phyloP scores from a whole-genome alignment of 2,888 invertebrate species.

The Hoplodrina blanda region DNA sequence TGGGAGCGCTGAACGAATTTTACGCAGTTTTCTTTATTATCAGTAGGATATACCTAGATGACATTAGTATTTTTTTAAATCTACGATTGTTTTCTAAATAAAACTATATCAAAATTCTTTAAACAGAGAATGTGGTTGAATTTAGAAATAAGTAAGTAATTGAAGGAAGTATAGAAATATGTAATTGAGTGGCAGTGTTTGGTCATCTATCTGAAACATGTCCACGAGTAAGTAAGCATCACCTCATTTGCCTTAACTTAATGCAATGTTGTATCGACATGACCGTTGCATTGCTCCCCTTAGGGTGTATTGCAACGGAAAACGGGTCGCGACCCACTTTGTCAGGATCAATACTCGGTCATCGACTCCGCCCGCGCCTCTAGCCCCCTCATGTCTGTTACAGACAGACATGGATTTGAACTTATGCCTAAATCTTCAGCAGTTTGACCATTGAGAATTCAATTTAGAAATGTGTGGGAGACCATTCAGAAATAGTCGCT shows the following conservation, averaged over 20 bases:
- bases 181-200: background rate
- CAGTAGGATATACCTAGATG: background rate
- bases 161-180: background rate
- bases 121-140: background rate
- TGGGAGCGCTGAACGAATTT: slow-evolving; percentile 10
- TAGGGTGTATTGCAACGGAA: slow-evolving; percentile 84
- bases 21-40: background rate
- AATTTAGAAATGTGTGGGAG: slow-evolving; percentile 18
- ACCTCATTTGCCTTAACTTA: slow-evolving; percentile 46
- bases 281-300: slow-evolving; percentile 77
- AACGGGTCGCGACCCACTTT: slow-evolving; percentile 89
- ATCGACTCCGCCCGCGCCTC: slow-evolving; percentile 85
- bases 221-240: slow-evolving; percentile 18
- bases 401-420: slow-evolving; percentile 61
- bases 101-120: background rate
- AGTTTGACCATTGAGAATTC: slow-evolving; percentile 31
- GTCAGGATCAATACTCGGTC: slow-evolving; percentile 89
- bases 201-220: background rate
- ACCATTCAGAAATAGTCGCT: slow-evolving; percentile 8
- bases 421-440: slow-evolving; percentile 28
- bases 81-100: background rate
- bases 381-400: slow-evolving; percentile 73
- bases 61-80: background rate
- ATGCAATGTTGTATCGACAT: slow-evolving; percentile 60
- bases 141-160: background rate